phyloP scores from a whole-genome alignment of 2,113 vertebrate species.

The Tautogolabrus adspersus region DNA sequence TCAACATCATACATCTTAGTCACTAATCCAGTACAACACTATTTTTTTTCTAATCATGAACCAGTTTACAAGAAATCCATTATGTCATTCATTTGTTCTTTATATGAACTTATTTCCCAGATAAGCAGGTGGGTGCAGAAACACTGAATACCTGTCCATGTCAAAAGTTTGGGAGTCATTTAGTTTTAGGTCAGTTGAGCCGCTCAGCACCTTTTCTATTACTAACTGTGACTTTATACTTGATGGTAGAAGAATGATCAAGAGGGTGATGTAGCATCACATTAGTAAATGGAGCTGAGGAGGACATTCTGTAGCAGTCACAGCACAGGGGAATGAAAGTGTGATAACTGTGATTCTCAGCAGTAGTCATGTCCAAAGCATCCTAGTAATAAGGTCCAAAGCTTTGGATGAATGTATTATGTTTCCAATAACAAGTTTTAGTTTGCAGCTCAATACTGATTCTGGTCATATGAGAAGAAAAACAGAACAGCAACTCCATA shows the following conservation, averaged over 20 bases:
- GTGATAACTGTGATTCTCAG: neutral
- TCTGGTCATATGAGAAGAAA: neutral
- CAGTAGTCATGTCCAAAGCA: neutral
- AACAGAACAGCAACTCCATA: conserved; percentile 8
- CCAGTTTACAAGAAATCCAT: neutral
- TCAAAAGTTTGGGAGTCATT: conserved; percentile 10
- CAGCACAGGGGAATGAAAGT: conserved; percentile 16
- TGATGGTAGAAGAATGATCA: conserved; percentile 16
- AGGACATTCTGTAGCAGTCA: conserved; percentile 24
- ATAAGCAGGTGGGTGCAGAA: conserved; percentile 35
- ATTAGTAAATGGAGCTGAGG: conserved; percentile 33
- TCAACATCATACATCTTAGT: neutral
- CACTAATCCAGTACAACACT: neutral
- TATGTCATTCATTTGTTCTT: conserved; percentile 5
- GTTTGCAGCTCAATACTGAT: neutral
- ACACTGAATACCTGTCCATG: conserved; percentile 23
- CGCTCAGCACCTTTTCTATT: neutral
- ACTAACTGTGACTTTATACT: conserved; percentile 32
- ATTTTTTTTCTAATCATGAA: neutral
- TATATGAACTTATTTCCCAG: conserved; percentile 1
- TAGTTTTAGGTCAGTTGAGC: conserved; percentile 39
- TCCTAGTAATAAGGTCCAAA: neutral
- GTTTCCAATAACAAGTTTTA: neutral
- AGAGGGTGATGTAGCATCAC: conserved; percentile 36
- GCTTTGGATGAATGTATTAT: conserved; percentile 2